A percentile compares a stretch with the other conserved stretches of the same genome.
These are phyloP conservation scores for Temnothorax nylanderi DNA, from an alignment of 1,140 invertebrate genomes.

Conservation along the genomic window DNA sequence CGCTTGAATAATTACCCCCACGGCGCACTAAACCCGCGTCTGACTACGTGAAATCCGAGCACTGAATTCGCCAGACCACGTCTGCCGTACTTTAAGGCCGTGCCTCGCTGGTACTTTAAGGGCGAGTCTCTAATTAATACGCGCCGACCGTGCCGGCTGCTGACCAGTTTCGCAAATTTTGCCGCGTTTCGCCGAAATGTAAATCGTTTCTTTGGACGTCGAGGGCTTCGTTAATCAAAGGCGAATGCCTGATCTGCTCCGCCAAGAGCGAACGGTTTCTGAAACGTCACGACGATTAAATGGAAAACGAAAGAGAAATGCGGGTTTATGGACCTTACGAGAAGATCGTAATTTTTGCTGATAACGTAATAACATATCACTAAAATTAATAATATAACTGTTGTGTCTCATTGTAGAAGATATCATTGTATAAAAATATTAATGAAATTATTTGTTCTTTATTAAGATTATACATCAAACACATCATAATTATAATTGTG, in stretches of 20 bases:
- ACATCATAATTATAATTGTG: not conserved
- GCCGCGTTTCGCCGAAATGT: constrained; percentile 58
- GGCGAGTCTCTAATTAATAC: constrained; percentile 81
- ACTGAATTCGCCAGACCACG: constrained; percentile 81
- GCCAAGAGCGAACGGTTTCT: constrained; percentile 3
- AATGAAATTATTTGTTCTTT: not conserved
- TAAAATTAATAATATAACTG: not conserved
- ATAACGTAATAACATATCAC: not conserved
- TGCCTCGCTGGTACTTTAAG: constrained; percentile 79
- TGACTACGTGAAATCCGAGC: constrained; percentile 82
- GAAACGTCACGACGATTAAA: constrained; percentile 36
- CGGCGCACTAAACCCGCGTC: constrained; percentile 79
- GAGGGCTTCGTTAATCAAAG: constrained; percentile 65
- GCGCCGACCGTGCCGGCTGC: constrained; percentile 63
- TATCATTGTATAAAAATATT: not conserved
- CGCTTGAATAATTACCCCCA: constrained; percentile 85
- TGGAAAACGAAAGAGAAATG: not conserved
- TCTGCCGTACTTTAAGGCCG: constrained; percentile 79
- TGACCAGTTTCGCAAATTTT: constrained; percentile 69
- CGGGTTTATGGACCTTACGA: not conserved
- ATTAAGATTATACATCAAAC: not conserved
- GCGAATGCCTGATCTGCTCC: not conserved
- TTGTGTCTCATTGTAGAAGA: not conserved
- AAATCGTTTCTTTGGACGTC: constrained; percentile 39
- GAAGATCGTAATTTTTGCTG: not conserved